Conservation (phyloP, 2,797 vertebrate species). For the Siniperca scherzeri region DNA sequence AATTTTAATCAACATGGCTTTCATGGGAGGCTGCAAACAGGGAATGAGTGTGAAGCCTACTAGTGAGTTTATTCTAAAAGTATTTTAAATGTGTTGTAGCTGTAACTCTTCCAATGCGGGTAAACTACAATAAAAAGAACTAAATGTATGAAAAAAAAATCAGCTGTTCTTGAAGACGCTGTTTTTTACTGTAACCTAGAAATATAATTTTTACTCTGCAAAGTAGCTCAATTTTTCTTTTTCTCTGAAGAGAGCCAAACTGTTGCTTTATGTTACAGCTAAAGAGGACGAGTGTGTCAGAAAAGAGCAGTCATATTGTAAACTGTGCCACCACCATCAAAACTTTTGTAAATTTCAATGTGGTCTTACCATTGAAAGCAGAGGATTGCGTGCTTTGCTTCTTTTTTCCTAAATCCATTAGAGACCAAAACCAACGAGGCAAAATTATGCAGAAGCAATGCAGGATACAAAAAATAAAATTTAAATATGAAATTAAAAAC, state of each 20-base stretch:
- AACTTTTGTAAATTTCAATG: constrained; percentile 16
- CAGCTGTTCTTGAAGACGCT: neutral
- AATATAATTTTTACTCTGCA: neutral
- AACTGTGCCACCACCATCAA: constrained; percentile 40
- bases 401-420: constrained; percentile 7
- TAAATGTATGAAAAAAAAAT: neutral
- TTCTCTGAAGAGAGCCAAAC: constrained; percentile 6
- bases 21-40: constrained; percentile 24
- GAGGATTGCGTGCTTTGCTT: constrained; percentile 35
- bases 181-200: neutral
- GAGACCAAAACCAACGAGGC: constrained; percentile 1
- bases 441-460: constrained; percentile 13
- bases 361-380: constrained; percentile 35
- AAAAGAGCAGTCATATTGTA: constrained; percentile 7
- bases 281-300: constrained; percentile 13
- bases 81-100: constrained; percentile 5
- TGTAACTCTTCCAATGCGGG: neutral
- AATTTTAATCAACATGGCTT: constrained; percentile 67
- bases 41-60: neutral
- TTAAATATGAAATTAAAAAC: constrained; percentile 12
- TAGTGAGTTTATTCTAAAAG: neutral
- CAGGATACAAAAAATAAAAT: neutral
- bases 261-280: constrained; percentile 7
- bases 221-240: neutral
- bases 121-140: neutral